Base-by-base conservation (phyloP, 2,888 invertebrate genomes). In the Stenoptilia bipunctidactyla region DNA sequence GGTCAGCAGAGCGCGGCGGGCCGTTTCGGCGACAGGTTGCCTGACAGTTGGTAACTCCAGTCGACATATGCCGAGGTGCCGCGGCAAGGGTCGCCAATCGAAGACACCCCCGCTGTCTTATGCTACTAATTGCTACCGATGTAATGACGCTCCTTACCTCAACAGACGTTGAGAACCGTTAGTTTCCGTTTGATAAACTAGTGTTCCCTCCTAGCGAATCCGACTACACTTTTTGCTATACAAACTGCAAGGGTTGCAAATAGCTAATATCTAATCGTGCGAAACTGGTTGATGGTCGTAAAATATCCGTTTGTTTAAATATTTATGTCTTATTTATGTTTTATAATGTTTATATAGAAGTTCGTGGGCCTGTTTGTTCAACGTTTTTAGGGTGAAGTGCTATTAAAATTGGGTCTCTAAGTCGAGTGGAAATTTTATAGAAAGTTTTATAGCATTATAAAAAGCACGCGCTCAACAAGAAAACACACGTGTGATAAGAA, bases 11-110 rank as follows among this genome's bases (percentile, higher is more conserved):
- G 63, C 82, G 82, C 51, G 67, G 66, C 76, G 68, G 53, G 65
- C 79, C 79, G 82, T 82, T 20, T 83, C 77, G 50, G 66, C 79
- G 72, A 83, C 84, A 83, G 83, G 82, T 83, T 82, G 83, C 43
- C 68, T 56, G 79, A 66, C 85, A 72, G 83, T 80, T 73, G 74
- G 66, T 43, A n/a, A n/a, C n/a, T 50, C 47, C 20, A 53, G 44
- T 45, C 59, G 54, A 72, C 80, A 74, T 88, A 86, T 80, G 80
- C 71, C 63, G 58, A 34, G 34, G 13, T 3, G 13, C 50, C 50
- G 42, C 47, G 46, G 49, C 55, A 58, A 55, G 56, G 58, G 60
- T 64, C 56, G 55, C 55, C 59, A 45, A 50, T 55, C 61, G 60
- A 70, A 76, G 77, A 76, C 74, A 63, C 80, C 79, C 77, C 66